Evolutionary conservation across 2,888 invertebrate species (phyloP), one percentile per base, ranked within the genome.

Genomic region (Candidula unifasciata): DNA sequence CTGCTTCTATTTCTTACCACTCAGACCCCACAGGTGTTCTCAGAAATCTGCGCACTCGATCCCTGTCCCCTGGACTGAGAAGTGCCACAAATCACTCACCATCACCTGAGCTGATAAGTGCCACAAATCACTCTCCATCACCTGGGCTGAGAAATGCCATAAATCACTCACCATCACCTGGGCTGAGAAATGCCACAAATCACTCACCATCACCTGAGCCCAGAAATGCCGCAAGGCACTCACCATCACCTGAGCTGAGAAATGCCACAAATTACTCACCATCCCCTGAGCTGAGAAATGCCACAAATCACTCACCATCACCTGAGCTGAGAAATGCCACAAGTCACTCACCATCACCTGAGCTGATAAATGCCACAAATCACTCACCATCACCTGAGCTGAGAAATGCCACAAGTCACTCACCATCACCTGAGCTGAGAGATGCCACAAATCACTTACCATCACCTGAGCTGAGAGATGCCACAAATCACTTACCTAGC

Each of bases 121-220:
- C 30, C n/a, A n/a, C n/a, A n/a, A n/a, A n/a, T 60, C 68, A 81
- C 24, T 85, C 85, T 27, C 71, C 69, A 18, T 80, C 85, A 44
- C 81, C 81, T 21, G 84, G 73, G 27, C 27, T 68, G 10, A 82
- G 66, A 82, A 44, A 73, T 64, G 52, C 30, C n/a, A n/a, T n/a
- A n/a, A n/a, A n/a, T 60, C 68, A 81, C 24, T 85, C 85, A 35
- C 71, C 69, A 18, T 80, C 85, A 44, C 81, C 81, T 21, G 84
- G 73, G 27, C 27, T 68, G 10, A 82, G 66, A 82, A 44, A 73
- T 64, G 52, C 30, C n/a, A n/a, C n/a, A n/a, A n/a, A n/a, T n/a
- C n/a, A n/a, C n/a, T n/a, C n/a, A n/a, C n/a, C n/a, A n/a, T n/a
- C n/a, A n/a, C n/a, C n/a, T n/a, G n/a, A n/a, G n/a, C n/a, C n/a